phyloP scores from a whole-genome alignment of 2,888 invertebrate genomes.

The Hyles lineata region DNA sequence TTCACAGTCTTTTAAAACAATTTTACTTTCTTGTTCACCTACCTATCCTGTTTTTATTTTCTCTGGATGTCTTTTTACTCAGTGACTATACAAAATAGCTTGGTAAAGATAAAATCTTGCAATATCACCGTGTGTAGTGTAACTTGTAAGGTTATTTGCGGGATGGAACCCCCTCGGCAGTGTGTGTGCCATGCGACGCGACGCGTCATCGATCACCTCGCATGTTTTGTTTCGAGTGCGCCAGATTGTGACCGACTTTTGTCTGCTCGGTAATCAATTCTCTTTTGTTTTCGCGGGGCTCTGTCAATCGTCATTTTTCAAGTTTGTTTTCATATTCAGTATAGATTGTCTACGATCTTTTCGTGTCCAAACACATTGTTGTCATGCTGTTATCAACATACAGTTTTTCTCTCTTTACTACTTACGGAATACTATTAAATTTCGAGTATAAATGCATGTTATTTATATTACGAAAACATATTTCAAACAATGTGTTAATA shows the following conservation, averaged over 20 bases:
- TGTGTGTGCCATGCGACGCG: conserved; percentile 30
- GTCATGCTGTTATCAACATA: too few relatives aligned
- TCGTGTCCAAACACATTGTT: too few relatives aligned
- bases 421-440: too few relatives aligned
- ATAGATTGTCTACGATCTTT: not conserved
- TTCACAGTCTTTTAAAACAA: too few relatives aligned
- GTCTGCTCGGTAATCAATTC: not conserved
- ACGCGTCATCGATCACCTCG: conserved; percentile 15
- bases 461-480: too few relatives aligned
- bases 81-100: not conserved
- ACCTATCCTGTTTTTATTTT: too few relatives aligned
- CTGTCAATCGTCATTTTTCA: not conserved
- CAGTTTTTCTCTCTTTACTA: too few relatives aligned
- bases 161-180: conserved; percentile 26
- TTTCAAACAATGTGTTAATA: too few relatives aligned
- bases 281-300: not conserved
- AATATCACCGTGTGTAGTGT: conserved; percentile 35
- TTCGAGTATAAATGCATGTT: too few relatives aligned
- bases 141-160: conserved; percentile 36
- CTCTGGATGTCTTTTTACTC: not conserved
- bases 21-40: too few relatives aligned
- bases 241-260: conserved; percentile 6
- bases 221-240: conserved; percentile 2
- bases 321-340: not conserved
- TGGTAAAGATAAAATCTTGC: conserved; percentile 15